Conservation (phyloP, 2,113 vertebrate genomes). For the Thamnophis sirtalis region DNA sequence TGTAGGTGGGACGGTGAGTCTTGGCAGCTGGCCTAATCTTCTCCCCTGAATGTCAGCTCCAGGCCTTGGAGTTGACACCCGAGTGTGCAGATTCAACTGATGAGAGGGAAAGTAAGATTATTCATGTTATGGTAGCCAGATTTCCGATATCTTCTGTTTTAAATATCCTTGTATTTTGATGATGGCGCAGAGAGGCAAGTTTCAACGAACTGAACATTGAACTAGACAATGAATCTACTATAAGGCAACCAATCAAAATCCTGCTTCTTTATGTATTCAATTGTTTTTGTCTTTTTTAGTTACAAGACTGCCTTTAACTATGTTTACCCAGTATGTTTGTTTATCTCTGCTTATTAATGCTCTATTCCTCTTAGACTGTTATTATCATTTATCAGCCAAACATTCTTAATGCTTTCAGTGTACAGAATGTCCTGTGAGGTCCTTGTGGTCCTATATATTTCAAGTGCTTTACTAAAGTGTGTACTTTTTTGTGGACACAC, state of each 20-base stretch:
- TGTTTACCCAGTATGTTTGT: background rate
- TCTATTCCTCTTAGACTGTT: background rate
- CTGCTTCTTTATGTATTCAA: background rate
- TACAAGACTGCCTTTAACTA: background rate
- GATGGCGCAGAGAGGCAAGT: background rate
- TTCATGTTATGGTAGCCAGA: background rate
- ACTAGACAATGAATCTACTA: background rate
- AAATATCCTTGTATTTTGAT: background rate
- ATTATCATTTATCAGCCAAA: background rate
- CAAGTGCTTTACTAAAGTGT: background rate
- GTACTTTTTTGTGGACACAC: background rate
- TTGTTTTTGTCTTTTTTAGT: conserved; percentile 11
- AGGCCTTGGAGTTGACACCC: too few species aligned
- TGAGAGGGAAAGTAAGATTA: background rate
- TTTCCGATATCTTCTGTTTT: background rate
- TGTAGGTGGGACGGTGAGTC: too few species aligned
- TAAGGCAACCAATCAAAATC: background rate
- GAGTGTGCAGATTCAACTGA: too few species aligned
- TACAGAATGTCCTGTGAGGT: background rate
- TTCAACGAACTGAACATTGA: background rate
- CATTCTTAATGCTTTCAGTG: background rate
- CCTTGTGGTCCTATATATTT: background rate
- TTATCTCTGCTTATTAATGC: background rate
- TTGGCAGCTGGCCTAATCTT: too few species aligned
- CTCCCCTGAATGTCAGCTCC: too few species aligned